Evolutionary conservation across 2,113 vertebrate genomes (phyloP), one percentile per base, ranked within the genome.

Genomic region (Notothenia rossii): DNA sequence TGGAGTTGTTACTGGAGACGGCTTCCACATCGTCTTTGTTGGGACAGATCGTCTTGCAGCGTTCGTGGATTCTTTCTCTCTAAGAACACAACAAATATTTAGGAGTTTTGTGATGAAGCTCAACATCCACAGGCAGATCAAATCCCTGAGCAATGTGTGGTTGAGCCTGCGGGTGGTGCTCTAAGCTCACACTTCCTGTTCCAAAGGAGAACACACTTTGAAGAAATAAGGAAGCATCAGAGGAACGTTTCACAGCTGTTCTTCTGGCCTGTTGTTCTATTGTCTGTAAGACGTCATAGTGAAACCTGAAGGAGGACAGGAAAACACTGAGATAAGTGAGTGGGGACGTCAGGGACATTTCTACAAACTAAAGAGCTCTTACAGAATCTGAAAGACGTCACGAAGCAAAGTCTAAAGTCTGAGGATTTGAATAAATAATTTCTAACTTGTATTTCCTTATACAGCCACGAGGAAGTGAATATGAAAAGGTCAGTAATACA

Each of bases 41-140:
- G 74, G 96, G 95, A 93, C 96, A 99, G 93, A 97, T 95, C 67
- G 83, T 95, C 94, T 96, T 99, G 93, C 96, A 97, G 75, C 94
- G 96, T 75, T 98, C 97, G 59, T 98, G 97, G 95, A 97, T 95
- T 89, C 95, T 96, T 90, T 99, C 97, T 92, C 96, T 96, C 98
- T 99, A 90, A 67, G 75, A 73, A 66, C 13, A 63, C 70, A 70
- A 55, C 29, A 10, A 10, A 51, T 14, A 53, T 36, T 49, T 0
- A 17, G 1, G 46, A 3, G 7, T 25, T 63, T 29, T 56, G 1
- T 17, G 1, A 14, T n/a, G 2, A 22, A 58, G 22, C 9, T 22
- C 7, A 10, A 22, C 18, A 43, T 54, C 51, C 43, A 7, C 3
- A 25, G n/a, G 7, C 48, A 5, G 6, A 25, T 14, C 0, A 18